Evolutionary conservation across 2,888 invertebrate species (phyloP).

Genomic region (Norana najaformis): DNA sequence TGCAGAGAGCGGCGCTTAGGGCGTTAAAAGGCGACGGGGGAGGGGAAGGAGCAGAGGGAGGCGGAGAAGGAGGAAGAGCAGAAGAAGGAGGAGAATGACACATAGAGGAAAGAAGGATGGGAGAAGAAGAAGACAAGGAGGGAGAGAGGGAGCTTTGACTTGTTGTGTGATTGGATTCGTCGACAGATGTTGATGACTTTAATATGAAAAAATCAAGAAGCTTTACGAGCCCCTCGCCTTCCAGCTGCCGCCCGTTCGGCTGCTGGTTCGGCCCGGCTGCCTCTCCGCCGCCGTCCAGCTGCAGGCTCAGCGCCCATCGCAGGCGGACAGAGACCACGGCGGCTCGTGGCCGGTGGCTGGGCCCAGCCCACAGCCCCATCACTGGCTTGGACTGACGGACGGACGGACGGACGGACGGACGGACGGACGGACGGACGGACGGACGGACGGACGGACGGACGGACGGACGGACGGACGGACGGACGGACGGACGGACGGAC

Average conservation of each 20-base stretch:
- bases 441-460: not conserved
- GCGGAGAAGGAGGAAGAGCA: not conserved
- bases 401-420: too few relatives aligned
- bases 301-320: not conserved
- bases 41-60: not conserved
- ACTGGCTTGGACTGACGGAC: not conserved
- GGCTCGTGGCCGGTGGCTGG: not conserved
- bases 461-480: not conserved
- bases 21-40: not conserved
- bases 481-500: not conserved
- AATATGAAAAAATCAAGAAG: not conserved
- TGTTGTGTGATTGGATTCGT: not conserved
- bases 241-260: constrained; percentile 5
- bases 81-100: not conserved
- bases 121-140: too few relatives aligned
- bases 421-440: too few relatives aligned
- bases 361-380: not conserved
- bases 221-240: not conserved
- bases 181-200: constrained; percentile 21
- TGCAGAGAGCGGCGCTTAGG: not conserved
- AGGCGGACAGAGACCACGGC: not conserved
- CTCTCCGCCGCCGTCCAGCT: not conserved
- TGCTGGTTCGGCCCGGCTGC: not conserved
- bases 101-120: not conserved
- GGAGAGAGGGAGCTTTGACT: not conserved